Evolutionary conservation across 2,888 invertebrate species (phyloP).

Genomic region (Melieria omissa): DNA sequence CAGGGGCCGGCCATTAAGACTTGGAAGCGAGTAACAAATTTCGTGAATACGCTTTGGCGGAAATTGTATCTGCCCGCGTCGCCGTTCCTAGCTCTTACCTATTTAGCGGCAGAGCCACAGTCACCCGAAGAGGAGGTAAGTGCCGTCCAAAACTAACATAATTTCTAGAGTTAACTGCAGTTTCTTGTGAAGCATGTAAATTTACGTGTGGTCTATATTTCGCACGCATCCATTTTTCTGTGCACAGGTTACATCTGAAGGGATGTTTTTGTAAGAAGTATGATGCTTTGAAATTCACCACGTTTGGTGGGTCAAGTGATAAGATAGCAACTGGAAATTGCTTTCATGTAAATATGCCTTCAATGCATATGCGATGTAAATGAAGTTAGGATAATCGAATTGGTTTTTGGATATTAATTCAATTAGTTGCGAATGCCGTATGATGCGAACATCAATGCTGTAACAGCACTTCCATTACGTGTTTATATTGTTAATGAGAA

Average conservation of each 20-base stretch:
- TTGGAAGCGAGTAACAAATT: conserved; percentile 75
- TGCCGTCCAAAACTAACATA: background rate
- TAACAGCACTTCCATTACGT: no score
- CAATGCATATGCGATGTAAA: no score
- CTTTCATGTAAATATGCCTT: no score
- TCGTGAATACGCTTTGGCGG: conserved; percentile 73
- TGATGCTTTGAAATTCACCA: no score
- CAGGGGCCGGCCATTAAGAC: conserved; percentile 77
- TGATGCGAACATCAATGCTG: no score
- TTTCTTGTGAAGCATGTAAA: background rate
- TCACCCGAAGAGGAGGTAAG: conserved; percentile 39
- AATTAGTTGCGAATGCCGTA: no score
- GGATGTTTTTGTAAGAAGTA: no score
- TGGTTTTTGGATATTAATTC: no score
- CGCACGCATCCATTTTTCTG: background rate
- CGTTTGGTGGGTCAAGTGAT: no score
- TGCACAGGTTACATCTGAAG: background rate
- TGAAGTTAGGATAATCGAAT: no score
- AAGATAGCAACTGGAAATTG: no score
- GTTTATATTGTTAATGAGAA: no score
- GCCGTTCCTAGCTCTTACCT: conserved; percentile 43
- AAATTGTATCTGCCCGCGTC: conserved; percentile 67
- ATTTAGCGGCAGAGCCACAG: conserved; percentile 33
- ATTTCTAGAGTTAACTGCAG: background rate
- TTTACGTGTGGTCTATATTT: background rate